Evolutionary conservation across 2,113 vertebrate genomes (phyloP), one percentile per base, ranked within the genome.

Genomic region (Tachysurus fulvidraco): DNA sequence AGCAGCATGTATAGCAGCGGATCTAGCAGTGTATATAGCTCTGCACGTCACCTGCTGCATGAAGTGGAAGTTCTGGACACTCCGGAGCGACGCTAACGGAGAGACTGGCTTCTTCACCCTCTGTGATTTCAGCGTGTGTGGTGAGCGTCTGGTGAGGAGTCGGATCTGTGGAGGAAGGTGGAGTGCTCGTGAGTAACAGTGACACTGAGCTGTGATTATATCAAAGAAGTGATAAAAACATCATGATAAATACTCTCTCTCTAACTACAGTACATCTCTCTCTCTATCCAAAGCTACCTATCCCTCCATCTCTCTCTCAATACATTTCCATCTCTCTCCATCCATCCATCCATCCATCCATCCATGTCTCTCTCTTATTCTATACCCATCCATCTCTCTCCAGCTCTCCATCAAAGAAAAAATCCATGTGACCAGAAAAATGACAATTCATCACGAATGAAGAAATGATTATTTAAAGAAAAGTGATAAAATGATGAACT

Each of bases 11-110:
- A 36, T 36, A 36, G n/a, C n/a, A n/a, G n/a, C n/a, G n/a, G n/a
- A n/a, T n/a, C n/a, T 36, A 36, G 36, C 36, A 1, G 36, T 36
- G 36, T 36, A 36, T 36, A 36, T 36, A 36, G 36, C 59, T 9
- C 59, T 62, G 59, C 23, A 62, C 11, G 36, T 85, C 73, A 89
- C 88, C 74, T 59, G 62, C 36, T 76, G 73, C 12, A 50, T 44
- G 73, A 55, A 54, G 60, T 16, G 73, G 73, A 55, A 54, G 60
- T 16, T 14, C 30, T 59, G 46, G 17, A 52, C 52, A n/a, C 30
- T 55, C 50, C 2, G 50, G 88, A 12, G 78, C 36, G 36, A 41
- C 13, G 21, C 54, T 57, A 23, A 25, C 1, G 5, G 52, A 17
- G 10, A 30, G 28, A 14, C 4, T 55, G 2, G 11, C 19, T 83